Conservation (phyloP, 2,888 invertebrate genomes). For the Athalia rosae region DNA sequence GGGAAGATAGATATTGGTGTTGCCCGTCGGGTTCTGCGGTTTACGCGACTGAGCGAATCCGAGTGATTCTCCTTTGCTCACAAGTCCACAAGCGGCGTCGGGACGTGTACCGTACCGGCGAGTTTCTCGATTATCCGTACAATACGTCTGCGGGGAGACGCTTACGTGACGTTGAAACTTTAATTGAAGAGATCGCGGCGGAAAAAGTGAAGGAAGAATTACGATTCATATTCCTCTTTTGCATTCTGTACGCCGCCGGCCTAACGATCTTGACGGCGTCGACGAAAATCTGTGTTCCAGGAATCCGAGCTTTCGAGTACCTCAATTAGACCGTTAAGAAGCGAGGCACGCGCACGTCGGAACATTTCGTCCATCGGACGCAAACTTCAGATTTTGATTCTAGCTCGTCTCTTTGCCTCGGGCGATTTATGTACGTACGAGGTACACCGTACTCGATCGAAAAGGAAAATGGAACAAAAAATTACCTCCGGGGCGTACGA, state of each 20-base stretch:
- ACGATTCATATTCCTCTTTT: slow-evolving; percentile 34
- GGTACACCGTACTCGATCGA: background rate
- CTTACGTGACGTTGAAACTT: background rate
- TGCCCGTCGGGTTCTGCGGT: background rate
- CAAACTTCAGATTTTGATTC: slow-evolving; percentile 44
- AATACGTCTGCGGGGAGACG: too few relatives aligned
- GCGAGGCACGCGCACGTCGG: slow-evolving; percentile 36
- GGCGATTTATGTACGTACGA: slow-evolving; percentile 23
- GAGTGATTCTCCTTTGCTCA: slow-evolving; percentile 3
- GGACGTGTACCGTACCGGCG: too few relatives aligned
- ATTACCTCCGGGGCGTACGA: slow-evolving; percentile 37
- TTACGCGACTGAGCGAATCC: background rate
- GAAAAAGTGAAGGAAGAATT: slow-evolving; percentile 1
- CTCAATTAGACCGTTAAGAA: slow-evolving; percentile 43
- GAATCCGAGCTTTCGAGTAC: slow-evolving; percentile 36
- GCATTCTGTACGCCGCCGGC: slow-evolving; percentile 21
- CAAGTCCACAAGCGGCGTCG: too few relatives aligned
- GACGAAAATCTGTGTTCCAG: slow-evolving; percentile 37
- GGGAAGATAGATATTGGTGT: too few relatives aligned
- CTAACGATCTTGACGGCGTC: slow-evolving; percentile 34
- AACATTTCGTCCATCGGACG: slow-evolving; percentile 36
- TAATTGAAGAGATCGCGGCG: slow-evolving; percentile 13
- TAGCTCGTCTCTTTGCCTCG: slow-evolving; percentile 36
- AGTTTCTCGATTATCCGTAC: too few relatives aligned
- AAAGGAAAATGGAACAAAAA: slow-evolving; percentile 18